phyloP scores from a whole-genome alignment of 2,797 vertebrate species.

The Pogonophryne albipinna region DNA sequence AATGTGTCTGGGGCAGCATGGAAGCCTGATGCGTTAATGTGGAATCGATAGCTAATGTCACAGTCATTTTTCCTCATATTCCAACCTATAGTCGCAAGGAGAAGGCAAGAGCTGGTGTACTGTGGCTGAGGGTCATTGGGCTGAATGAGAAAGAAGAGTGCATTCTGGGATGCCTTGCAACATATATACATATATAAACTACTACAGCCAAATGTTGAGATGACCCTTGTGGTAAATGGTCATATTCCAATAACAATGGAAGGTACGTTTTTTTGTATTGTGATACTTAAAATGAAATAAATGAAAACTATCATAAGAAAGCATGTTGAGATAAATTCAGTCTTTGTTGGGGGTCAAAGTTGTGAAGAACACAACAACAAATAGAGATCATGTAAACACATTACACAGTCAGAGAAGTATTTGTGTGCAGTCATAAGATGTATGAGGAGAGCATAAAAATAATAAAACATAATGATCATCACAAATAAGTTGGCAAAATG shows the following conservation, averaged over 20 bases:
- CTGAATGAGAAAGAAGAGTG: conserved; percentile 35
- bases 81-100: conserved; percentile 43
- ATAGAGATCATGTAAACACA: conserved; percentile 14
- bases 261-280: too few relatives aligned
- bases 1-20: conserved; percentile 72
- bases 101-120: conserved; percentile 19
- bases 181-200: not conserved
- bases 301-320: not conserved
- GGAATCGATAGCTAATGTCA: conserved; percentile 83
- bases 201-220: not conserved
- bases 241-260: not conserved
- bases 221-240: not conserved
- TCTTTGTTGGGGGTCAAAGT: not conserved
- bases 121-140: conserved; percentile 42
- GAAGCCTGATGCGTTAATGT: conserved; percentile 76
- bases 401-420: not conserved
- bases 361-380: not conserved
- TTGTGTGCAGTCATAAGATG: not conserved
- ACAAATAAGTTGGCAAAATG: conserved; percentile 34
- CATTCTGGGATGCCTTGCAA: conserved; percentile 11
- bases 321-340: not conserved
- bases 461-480: conserved; percentile 38
- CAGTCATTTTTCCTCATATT: conserved; percentile 81
- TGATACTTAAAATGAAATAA: not conserved
- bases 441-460: conserved; percentile 10